Conservation (phyloP, 1,140 invertebrate species). For the Drosophila gunungcola region DNA sequence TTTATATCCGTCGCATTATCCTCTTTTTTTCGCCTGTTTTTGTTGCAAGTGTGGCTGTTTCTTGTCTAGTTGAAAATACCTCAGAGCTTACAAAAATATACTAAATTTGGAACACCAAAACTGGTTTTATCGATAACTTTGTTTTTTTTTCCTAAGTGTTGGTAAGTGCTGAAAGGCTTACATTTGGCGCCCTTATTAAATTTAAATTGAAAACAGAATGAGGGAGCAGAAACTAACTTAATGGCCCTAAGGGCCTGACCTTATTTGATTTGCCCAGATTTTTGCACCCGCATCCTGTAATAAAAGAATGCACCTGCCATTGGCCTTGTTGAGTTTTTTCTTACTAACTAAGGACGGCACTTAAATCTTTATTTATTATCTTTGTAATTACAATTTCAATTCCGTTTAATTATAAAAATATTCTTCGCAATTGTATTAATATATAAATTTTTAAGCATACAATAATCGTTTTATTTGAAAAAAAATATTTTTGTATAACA, state of each 20-base stretch:
- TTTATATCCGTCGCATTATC: conserved; percentile 31
- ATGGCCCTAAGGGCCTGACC: conserved; percentile 31
- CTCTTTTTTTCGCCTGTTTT: conserved; percentile 20
- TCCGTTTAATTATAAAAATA: too few relatives aligned
- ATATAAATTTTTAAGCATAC: too few relatives aligned
- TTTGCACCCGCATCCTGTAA: conserved; percentile 45
- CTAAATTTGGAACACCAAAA: neutral
- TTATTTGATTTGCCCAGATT: conserved; percentile 42
- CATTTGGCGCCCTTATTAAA: conserved; percentile 20
- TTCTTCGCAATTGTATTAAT: too few relatives aligned
- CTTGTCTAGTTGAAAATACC: neutral
- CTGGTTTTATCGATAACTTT: conserved; percentile 11
- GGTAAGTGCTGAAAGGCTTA: neutral
- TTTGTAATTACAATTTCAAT: too few relatives aligned
- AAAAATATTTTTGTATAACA: too few relatives aligned
- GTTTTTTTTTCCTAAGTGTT: neutral
- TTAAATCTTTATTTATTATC: neutral
- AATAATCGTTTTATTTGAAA: too few relatives aligned
- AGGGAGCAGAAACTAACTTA: neutral
- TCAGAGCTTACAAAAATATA: neutral
- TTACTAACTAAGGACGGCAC: neutral
- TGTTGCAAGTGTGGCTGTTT: conserved; percentile 1
- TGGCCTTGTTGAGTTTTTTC: conserved; percentile 39
- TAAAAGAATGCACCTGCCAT: conserved; percentile 29
- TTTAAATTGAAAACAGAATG: neutral